Percentiles rank a stretch among this genome's conserved stretches.
Evolutionary conservation across 2,888 invertebrate genomes (phyloP).

Genomic region (Metallyticus violacea): DNA sequence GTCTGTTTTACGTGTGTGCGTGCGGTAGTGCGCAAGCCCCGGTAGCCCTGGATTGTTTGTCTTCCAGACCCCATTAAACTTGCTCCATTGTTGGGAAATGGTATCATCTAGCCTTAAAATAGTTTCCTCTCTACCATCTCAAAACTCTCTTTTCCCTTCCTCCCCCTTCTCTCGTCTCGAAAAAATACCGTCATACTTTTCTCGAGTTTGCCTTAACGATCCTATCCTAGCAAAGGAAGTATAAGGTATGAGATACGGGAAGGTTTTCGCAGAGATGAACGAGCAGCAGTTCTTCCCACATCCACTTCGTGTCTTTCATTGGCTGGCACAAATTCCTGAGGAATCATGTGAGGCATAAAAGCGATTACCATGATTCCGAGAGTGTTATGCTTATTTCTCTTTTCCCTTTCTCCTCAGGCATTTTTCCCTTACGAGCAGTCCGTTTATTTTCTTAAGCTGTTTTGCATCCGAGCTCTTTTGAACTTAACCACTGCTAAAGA

Average conservation of each 20-base stretch:
- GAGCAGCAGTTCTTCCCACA: too few species aligned
- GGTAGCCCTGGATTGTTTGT: neutral
- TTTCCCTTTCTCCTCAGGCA: too few species aligned
- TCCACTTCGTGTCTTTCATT: too few species aligned
- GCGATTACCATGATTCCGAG: neutral
- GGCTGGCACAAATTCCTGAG: too few species aligned
- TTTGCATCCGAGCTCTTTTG: neutral
- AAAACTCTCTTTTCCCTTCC: too few species aligned
- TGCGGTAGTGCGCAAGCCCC: too few species aligned
- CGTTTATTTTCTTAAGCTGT: neutral
- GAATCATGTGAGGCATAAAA: too few species aligned
- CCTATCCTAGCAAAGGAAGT: neutral
- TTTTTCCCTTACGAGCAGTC: neutral
- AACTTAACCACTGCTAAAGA: too few species aligned
- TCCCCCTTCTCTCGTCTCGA: too few species aligned
- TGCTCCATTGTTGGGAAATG: neutral
- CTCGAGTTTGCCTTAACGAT: neutral
- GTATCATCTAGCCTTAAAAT: conserved; percentile 8
- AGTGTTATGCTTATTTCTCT: too few species aligned
- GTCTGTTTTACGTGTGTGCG: too few species aligned
- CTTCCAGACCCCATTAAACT: conserved; percentile 6
- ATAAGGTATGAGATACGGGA: neutral
- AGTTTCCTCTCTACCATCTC: neutral
- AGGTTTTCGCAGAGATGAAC: too few species aligned
- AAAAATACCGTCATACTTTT: neutral